Base-by-base conservation (phyloP, 2,113 vertebrate genomes). In the Centropus unirufus region DNA sequence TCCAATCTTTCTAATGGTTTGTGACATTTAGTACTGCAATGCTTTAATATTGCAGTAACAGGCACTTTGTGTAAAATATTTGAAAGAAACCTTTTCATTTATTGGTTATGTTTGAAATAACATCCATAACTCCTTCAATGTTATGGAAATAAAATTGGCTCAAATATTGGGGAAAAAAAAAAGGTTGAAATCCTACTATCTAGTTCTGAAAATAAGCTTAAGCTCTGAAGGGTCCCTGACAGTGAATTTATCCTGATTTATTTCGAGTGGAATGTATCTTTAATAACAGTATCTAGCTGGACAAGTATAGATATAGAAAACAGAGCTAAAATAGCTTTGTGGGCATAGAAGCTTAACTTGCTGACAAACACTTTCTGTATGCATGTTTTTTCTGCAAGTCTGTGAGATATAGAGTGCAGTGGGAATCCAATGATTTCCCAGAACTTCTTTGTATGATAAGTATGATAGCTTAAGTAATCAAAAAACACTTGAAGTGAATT, bases 201-300 rank as follows among this genome's bases (percentile, higher is more conserved):
- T 83, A 2, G n/a, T 26, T 83, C n/a, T 51, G 54, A 46, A 80
- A 80, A 64, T 39, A 85, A 75, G 2, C 64, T 23, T 76, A 55
- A 10, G 5, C 13, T 87, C 36, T 47, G 20, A 74, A 83, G 8
- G 1, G 20, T 74, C 1, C 0, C 13, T 78, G 27, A 30, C 4
- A 30, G 12, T 47, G 32, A 73, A 11, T 64, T 86, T 55, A 2
- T 52, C 29, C 15, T 76, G 14, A 32, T 40, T 6, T 66, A 23
- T 66, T 75, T 52, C 12, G 54, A 9, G 10, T 42, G 24, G 69
- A 73, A 36, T n/a, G 1, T 23, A 3, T 44, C 1, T 49, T 95
- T 79, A 49, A 67, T 32, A 30, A 10, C 12, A 55, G 12, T 68
- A 4, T 24, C 36, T 58, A 5, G 2, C 17, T 26, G 57, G 22